Conservation (phyloP, 2,797 vertebrate species). For the Florisuga fusca region DNA sequence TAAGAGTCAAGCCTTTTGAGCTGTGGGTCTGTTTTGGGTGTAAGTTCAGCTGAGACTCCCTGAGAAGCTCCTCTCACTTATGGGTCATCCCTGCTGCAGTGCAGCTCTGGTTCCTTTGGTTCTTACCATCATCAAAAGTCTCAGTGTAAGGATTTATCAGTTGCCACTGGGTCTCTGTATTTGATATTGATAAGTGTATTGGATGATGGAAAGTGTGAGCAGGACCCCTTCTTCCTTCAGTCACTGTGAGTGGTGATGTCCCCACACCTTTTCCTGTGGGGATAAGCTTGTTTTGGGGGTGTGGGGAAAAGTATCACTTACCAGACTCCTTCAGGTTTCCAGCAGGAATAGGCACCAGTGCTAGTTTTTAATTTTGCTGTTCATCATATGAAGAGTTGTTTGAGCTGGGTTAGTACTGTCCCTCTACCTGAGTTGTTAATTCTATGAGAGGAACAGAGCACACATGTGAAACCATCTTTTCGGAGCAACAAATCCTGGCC, state of each 20-base stretch:
- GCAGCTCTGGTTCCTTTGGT: neutral
- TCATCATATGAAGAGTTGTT: neutral
- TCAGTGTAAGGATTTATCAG: neutral
- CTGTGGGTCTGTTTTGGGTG: neutral
- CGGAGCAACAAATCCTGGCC: neutral
- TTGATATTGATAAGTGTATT: neutral
- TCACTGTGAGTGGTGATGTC: neutral
- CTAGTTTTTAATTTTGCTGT: neutral
- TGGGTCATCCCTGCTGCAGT: neutral
- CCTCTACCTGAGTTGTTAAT: neutral
- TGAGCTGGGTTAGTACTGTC: neutral
- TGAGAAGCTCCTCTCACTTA: fast-evolving
- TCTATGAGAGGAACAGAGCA: neutral
- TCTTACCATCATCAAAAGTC: neutral
- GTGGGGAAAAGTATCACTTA: neutral
- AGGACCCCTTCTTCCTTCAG: neutral
- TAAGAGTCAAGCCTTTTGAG: neutral
- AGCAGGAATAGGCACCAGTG: neutral
- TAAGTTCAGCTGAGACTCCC: neutral
- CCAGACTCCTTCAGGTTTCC: neutral
- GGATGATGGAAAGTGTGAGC: neutral
- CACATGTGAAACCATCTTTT: neutral
- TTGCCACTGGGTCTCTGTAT: neutral
- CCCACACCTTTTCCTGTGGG: neutral
- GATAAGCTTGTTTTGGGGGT: neutral